phyloP scores from a whole-genome alignment of 2,888 invertebrate genomes.

The Lepidochitona cinerea region DNA sequence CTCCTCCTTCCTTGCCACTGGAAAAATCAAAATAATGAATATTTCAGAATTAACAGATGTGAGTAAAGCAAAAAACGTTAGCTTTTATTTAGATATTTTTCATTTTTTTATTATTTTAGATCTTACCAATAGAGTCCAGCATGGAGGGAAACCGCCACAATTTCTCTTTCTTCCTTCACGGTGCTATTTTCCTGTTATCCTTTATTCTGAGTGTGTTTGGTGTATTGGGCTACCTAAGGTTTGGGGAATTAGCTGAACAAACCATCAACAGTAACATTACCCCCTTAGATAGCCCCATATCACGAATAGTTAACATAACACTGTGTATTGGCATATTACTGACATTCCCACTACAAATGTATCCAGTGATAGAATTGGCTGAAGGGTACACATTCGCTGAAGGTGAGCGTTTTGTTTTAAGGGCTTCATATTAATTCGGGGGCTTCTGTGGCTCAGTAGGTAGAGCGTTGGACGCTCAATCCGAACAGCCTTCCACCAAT shows the following conservation, averaged over 20 bases:
- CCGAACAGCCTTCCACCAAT: too few species aligned
- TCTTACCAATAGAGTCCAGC: slow-evolving; percentile 69
- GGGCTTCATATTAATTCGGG: too few species aligned
- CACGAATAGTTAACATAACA: slow-evolving; percentile 56
- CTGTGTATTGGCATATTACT: slow-evolving; percentile 62
- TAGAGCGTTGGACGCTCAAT: too few species aligned
- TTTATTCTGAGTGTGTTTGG: slow-evolving; percentile 58
- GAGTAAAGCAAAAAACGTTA: too few species aligned
- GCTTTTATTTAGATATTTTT: too few species aligned
- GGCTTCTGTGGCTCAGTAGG: too few species aligned
- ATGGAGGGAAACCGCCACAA: slow-evolving; percentile 67
- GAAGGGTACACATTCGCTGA: slow-evolving; percentile 56
- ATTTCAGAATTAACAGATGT: too few species aligned
- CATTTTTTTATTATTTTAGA: slow-evolving; percentile 48
- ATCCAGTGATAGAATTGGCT: slow-evolving; percentile 62
- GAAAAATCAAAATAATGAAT: too few species aligned
- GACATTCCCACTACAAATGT: slow-evolving; percentile 67
- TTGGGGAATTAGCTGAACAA: slow-evolving; percentile 57
- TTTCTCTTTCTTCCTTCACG: slow-evolving; percentile 60
- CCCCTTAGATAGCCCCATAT: slow-evolving; percentile 31
- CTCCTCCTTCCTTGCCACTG: too few species aligned
- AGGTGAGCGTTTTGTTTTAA: too few species aligned
- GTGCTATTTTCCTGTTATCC: slow-evolving; percentile 48
- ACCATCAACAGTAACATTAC: slow-evolving; percentile 63
- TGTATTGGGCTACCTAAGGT: slow-evolving; percentile 61